These are phyloP conservation scores for Zaprionus africanus DNA, from an alignment of 1,140 invertebrate species.

Conservation along the genomic window DNA sequence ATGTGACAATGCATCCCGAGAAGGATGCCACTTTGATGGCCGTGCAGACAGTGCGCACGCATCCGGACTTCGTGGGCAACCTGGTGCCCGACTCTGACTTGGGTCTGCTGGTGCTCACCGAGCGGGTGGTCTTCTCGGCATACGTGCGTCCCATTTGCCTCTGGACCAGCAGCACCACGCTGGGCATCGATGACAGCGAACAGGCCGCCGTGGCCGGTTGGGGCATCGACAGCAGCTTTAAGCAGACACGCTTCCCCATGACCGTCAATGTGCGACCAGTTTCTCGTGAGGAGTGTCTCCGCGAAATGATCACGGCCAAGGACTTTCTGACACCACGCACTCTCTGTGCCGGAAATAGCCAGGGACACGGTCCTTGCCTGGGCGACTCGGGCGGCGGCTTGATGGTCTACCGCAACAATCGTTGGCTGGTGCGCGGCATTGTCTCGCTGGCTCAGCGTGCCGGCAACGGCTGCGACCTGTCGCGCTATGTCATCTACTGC, in stretches of 20 bases:
- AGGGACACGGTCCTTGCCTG: conserved; percentile 61
- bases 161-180: conserved; percentile 43
- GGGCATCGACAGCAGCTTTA: conserved; percentile 60
- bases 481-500: conserved; percentile 70
- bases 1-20: conserved; percentile 59
- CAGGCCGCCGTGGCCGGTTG: conserved; percentile 68
- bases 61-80: conserved; percentile 65
- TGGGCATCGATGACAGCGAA: conserved; percentile 41
- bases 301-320: conserved; percentile 44
- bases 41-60: conserved; percentile 48
- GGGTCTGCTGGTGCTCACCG: conserved; percentile 58
- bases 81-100: conserved; percentile 69
- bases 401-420: conserved; percentile 55
- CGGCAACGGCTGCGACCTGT: conserved; percentile 58
- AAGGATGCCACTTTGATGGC: conserved; percentile 38
- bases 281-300: conserved; percentile 54
- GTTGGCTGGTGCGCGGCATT: conserved; percentile 68
- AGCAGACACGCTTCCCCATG: conserved; percentile 44
- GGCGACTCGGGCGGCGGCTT: conserved; percentile 73
- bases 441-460: conserved; percentile 55
- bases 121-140: conserved; percentile 41
- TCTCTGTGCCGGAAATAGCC: conserved; percentile 69
- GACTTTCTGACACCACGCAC: conserved; percentile 69
- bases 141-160: conserved; percentile 77
- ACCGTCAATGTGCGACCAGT: conserved; percentile 51